A percentile compares a stretch with the other conserved stretches of the same genome.
These are phyloP conservation scores for Eurypyga helias DNA, from an alignment of 2,113 vertebrate genomes.

Conservation along the genomic window DNA sequence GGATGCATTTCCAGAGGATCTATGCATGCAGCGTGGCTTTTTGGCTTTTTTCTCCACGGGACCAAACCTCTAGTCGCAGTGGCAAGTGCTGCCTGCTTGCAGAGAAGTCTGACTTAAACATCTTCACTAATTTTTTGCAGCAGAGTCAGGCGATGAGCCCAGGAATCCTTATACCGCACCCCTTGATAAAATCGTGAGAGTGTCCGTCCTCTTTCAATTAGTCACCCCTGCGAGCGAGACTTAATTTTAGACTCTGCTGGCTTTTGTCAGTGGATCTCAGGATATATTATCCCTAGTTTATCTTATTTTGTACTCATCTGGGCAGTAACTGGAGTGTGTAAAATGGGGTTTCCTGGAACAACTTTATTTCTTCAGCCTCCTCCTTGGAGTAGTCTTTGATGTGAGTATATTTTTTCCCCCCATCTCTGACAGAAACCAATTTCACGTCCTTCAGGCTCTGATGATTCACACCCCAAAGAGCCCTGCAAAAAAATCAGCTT, in stretches of 20 bases:
- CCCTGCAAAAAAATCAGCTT: neutral
- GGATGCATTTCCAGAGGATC: neutral
- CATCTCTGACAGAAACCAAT: constrained; percentile 34
- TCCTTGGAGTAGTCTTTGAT: neutral
- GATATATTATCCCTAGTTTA: constrained; percentile 7
- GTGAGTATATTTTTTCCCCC: neutral
- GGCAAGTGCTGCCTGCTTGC: neutral
- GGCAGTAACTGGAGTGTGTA: constrained; percentile 22
- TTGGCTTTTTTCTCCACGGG: neutral
- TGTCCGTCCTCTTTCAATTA: neutral
- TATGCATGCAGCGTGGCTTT: fast-evolving
- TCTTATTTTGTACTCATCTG: constrained; percentile 25
- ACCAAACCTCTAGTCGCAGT: neutral
- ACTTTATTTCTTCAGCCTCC: constrained; percentile 31
- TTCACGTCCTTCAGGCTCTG: neutral
- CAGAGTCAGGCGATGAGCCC: neutral
- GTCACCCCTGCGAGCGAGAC: neutral
- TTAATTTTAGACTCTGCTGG: constrained; percentile 33
- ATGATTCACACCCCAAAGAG: neutral
- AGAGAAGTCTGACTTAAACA: neutral
- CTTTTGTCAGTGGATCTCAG: constrained; percentile 23
- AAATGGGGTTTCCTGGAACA: constrained; percentile 28
- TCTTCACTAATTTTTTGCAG: neutral
- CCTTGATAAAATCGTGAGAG: neutral
- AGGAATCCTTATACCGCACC: neutral